Conservation (phyloP, 2,888 invertebrate genomes). For the Steinernema carpocapsae region DNA sequence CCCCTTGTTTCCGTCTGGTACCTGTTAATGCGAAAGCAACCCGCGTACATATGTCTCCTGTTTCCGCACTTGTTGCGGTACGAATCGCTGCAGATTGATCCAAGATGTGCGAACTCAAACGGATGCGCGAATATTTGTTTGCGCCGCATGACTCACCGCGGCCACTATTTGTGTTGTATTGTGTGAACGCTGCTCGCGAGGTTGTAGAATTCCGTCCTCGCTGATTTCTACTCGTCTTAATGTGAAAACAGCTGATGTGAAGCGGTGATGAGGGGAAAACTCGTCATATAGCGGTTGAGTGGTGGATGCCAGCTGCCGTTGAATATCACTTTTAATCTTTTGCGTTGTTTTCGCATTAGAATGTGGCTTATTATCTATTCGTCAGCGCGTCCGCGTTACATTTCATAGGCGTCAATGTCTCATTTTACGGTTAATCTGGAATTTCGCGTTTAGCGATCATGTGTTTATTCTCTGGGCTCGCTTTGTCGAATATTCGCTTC, state of each 20-base stretch:
- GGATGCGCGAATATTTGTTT: background rate
- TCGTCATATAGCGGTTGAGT: conserved; percentile 6
- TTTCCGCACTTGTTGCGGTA: background rate
- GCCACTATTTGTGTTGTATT: background rate
- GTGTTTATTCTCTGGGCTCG: too few species aligned
- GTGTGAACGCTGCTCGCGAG: background rate
- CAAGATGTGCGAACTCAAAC: background rate
- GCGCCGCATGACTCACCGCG: background rate
- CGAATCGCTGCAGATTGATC: background rate
- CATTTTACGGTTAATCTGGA: too few species aligned
- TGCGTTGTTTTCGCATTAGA: conserved; percentile 24
- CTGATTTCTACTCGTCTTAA: background rate
- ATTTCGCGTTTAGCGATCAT: too few species aligned
- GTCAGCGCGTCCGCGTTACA: background rate
- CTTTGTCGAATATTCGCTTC: background rate
- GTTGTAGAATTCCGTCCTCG: background rate
- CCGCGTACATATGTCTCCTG: background rate
- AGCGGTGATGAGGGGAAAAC: background rate
- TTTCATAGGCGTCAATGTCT: background rate
- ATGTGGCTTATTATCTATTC: conserved; percentile 11
- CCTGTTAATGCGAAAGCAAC: background rate
- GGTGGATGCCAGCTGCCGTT: conserved; percentile 10
- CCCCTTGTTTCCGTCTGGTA: background rate
- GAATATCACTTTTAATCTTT: conserved; percentile 6
- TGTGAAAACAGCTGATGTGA: conserved; percentile 29